phyloP scores from a whole-genome alignment of 1,140 invertebrate genomes.

The Cydia strobilella region DNA sequence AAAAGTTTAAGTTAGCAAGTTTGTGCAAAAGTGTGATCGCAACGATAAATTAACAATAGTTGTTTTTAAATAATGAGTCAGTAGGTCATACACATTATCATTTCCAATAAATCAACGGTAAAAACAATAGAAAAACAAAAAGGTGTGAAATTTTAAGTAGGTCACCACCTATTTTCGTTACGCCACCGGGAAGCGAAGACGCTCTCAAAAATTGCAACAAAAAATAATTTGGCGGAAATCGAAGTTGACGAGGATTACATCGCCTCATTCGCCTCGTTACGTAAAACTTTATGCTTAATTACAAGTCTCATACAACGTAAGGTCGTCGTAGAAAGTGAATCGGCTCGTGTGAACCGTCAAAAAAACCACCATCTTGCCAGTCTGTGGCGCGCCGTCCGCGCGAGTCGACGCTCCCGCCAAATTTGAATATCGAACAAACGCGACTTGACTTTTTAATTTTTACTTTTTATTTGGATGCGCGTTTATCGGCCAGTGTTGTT shows the following conservation, averaged over 20 bases:
- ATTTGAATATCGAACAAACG: slow-evolving; percentile 57
- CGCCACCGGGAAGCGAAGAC: slow-evolving; percentile 14
- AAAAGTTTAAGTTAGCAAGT: too few relatives aligned
- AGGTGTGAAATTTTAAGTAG: slow-evolving; percentile 9
- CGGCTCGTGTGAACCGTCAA: slow-evolving; percentile 77
- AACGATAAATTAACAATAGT: slow-evolving; percentile 8
- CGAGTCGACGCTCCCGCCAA: slow-evolving; percentile 69
- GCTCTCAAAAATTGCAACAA: slow-evolving; percentile 40
- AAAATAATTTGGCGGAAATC: slow-evolving; percentile 59
- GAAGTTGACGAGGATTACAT: slow-evolving; percentile 67
- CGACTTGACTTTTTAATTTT: slow-evolving; percentile 44
- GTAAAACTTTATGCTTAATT: slow-evolving; percentile 77
- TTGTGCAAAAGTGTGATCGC: too few relatives aligned
- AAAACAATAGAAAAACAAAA: slow-evolving; percentile 2
- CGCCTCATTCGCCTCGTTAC: slow-evolving; percentile 67
- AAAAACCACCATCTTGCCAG: slow-evolving; percentile 77
- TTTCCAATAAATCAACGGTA: background rate
- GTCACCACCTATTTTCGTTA: slow-evolving; percentile 18
- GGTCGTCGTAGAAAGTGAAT: slow-evolving; percentile 80
- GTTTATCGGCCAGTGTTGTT: slow-evolving; percentile 52
- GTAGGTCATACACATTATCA: background rate
- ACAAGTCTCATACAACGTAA: slow-evolving; percentile 74
- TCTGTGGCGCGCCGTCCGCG: slow-evolving; percentile 68
- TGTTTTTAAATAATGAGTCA: background rate
- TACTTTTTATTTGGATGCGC: slow-evolving; percentile 50